Percentiles rank a stretch among this genome's conserved stretches.
phyloP scores from a whole-genome alignment of 2,797 vertebrate genomes.

The Cynopterus sphinx region DNA sequence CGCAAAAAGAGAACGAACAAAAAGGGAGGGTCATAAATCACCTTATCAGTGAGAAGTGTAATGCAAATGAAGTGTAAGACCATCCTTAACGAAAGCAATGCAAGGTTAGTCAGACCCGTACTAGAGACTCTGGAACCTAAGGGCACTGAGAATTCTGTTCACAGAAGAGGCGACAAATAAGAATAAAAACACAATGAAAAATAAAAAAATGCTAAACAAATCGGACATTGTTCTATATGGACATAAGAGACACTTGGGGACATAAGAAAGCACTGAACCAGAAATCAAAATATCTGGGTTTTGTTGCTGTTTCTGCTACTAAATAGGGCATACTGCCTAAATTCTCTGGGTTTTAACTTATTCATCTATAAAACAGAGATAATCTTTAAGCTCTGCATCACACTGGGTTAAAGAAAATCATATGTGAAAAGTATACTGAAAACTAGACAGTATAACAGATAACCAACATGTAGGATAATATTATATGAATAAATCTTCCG shows the following conservation, averaged over 20 bases:
- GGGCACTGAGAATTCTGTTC: not conserved
- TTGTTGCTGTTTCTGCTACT: not conserved
- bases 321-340: not conserved
- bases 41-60: not conserved
- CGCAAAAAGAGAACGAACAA: not conserved
- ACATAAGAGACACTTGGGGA: not conserved
- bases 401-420: not conserved
- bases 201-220: not conserved
- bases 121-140: not conserved
- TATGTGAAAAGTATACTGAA: not conserved
- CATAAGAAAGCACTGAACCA: not conserved
- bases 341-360: not conserved
- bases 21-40: not conserved
- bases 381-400: not conserved
- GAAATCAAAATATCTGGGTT: not conserved
- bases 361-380: not conserved
- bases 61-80: not conserved
- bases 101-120: not conserved
- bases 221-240: not conserved
- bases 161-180: not conserved
- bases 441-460: not conserved
- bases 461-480: rapidly evolving
- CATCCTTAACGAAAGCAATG: not conserved
- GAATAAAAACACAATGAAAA: not conserved
- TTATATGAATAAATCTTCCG: not conserved